These are phyloP conservation scores for Peromyscus nudipes DNA, from an alignment of 2,797 vertebrate species.

Conservation along the genomic window DNA sequence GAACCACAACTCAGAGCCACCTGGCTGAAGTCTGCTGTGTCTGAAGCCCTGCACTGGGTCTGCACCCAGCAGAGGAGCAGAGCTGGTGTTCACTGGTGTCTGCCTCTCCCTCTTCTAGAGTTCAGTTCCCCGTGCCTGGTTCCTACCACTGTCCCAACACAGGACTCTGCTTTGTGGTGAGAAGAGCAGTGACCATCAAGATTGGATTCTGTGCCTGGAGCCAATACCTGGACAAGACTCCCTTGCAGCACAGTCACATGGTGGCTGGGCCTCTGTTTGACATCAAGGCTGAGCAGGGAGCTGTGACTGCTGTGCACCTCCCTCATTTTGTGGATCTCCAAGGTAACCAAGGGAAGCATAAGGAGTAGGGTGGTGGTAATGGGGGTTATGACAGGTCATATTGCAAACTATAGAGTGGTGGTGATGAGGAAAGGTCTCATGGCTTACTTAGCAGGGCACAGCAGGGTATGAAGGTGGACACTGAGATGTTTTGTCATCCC, in stretches of 20 bases:
- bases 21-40: not conserved
- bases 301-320: not conserved
- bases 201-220: slow-evolving; percentile 69
- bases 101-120: slow-evolving; percentile 19
- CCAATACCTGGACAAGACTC: not conserved
- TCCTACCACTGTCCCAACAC: slow-evolving; percentile 66
- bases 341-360: not conserved
- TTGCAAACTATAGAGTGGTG: fast-evolving
- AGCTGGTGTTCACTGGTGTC: not conserved
- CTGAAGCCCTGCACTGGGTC: fast-evolving
- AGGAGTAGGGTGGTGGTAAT: no score
- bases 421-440: not conserved
- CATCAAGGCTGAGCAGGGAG: slow-evolving; percentile 22
- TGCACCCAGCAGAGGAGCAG: not conserved
- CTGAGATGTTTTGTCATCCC: not conserved
- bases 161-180: slow-evolving; percentile 65
- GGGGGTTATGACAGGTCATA: not conserved
- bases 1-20: not conserved
- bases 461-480: not conserved
- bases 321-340: slow-evolving; percentile 72
- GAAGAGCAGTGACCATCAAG: not conserved
- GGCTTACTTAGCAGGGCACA: not conserved
- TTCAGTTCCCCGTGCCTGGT: not conserved
- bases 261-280: not conserved
- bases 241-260: not conserved